Conservation (phyloP, 1,140 invertebrate species). For the Hyposmocoma kahamanoa region DNA sequence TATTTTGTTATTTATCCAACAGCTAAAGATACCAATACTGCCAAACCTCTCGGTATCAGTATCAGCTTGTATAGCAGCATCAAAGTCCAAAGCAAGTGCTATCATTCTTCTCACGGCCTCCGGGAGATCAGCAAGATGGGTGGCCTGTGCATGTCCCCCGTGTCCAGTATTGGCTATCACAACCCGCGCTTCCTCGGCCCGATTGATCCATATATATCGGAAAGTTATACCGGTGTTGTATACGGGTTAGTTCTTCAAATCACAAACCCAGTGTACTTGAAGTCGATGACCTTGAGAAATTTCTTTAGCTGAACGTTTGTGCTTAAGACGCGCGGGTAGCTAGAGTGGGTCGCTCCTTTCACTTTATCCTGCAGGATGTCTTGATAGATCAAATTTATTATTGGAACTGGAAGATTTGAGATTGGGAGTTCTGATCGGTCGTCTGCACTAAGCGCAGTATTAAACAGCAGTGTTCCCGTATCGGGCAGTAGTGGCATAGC, state of each 20-base stretch:
- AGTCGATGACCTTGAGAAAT: too few relatives aligned
- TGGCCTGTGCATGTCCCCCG: constrained; percentile 13
- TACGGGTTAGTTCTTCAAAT: constrained; percentile 15
- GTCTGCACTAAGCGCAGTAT: too few relatives aligned
- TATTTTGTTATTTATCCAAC: constrained; percentile 10
- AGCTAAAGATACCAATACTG: constrained; percentile 10
- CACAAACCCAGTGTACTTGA: too few relatives aligned
- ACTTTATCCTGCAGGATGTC: too few relatives aligned
- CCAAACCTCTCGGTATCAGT: constrained; percentile 8
- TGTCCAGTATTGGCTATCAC: constrained; percentile 20
- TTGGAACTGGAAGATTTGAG: too few relatives aligned
- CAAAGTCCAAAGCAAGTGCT: constrained; percentile 7
- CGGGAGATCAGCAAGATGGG: constrained; percentile 14
- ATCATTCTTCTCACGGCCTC: constrained; percentile 18
- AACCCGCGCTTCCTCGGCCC: constrained; percentile 5
- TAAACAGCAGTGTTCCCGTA: too few relatives aligned
- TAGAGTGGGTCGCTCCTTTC: too few relatives aligned
- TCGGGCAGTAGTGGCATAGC: too few relatives aligned
- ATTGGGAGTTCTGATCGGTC: too few relatives aligned
- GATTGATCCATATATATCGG: constrained; percentile 19
- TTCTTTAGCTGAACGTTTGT: too few relatives aligned
- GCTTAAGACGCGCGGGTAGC: too few relatives aligned
- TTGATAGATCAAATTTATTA: too few relatives aligned
- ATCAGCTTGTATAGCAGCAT: constrained; percentile 15
- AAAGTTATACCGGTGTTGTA: constrained; percentile 21